A percentile compares a stretch with the other conserved stretches of the same genome.
Conservation (phyloP, 2,888 invertebrate species). For the Agrotis puta region DNA sequence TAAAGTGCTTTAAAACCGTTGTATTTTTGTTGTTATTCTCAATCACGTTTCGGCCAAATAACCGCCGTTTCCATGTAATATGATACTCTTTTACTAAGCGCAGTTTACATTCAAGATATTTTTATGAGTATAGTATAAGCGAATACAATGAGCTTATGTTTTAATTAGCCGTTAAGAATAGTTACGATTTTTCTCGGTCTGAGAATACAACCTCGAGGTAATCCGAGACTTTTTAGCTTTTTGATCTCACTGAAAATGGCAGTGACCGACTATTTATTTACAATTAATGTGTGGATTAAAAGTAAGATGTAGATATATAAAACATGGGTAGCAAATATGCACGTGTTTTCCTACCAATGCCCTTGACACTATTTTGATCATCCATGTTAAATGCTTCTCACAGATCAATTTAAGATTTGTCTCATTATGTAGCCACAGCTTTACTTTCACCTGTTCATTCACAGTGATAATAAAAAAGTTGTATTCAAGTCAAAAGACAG, state of each 20-base stretch:
- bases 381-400: slow-evolving; percentile 1
- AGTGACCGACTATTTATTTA: not conserved
- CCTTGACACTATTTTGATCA: not conserved
- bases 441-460: slow-evolving; percentile 61
- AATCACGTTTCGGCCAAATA: slow-evolving; percentile 51
- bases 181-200: not conserved
- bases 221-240: not conserved
- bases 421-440: slow-evolving; percentile 34
- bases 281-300: not conserved
- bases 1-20: slow-evolving; percentile 40
- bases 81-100: slow-evolving; percentile 26
- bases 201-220: slow-evolving; percentile 18
- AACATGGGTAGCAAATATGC: not conserved
- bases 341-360: not conserved
- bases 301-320: too few relatives aligned
- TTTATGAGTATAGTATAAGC: not conserved
- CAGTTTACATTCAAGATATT: slow-evolving; percentile 18
- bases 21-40: slow-evolving; percentile 45
- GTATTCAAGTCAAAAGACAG: slow-evolving; percentile 58
- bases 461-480: slow-evolving; percentile 56
- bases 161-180: not conserved
- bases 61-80: slow-evolving; percentile 33
- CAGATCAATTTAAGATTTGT: not conserved
- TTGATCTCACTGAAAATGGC: not conserved
- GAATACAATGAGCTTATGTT: not conserved